These are phyloP conservation scores for Leucopsar rothschildi DNA, from an alignment of 2,113 vertebrate species.

Conservation along the genomic window DNA sequence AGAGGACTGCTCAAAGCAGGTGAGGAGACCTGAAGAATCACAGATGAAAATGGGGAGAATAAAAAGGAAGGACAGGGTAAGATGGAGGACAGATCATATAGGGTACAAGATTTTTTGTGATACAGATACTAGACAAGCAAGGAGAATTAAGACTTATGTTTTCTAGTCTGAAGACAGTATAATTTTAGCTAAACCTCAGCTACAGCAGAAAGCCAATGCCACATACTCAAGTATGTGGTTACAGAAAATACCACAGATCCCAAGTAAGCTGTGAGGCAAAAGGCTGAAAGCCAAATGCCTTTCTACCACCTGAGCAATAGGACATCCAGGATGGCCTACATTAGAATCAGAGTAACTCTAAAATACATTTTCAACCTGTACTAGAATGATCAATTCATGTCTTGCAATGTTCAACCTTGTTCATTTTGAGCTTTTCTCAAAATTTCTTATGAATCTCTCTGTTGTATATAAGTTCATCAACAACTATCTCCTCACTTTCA, in stretches of 20 bases:
- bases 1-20: background rate
- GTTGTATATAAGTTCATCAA: background rate
- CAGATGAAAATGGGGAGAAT: background rate
- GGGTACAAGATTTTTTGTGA: background rate
- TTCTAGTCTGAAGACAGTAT: background rate
- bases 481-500: background rate
- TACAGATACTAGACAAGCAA: background rate
- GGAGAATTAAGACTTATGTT: background rate
- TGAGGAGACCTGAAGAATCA: background rate
- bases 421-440: background rate
- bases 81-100: background rate
- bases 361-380: background rate
- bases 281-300: constrained; percentile 6
- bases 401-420: background rate
- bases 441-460: background rate
- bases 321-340: background rate
- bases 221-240: background rate
- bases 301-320: background rate
- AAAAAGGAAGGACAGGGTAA: background rate
- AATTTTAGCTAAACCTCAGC: constrained; percentile 5
- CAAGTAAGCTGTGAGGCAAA: background rate
- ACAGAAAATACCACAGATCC: constrained; percentile 12
- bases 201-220: background rate
- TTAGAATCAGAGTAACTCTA: background rate
- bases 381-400: background rate